These are phyloP conservation scores for Cremastinae sp. DNA, from an alignment of 2,888 invertebrate genomes.

Conservation along the genomic window DNA sequence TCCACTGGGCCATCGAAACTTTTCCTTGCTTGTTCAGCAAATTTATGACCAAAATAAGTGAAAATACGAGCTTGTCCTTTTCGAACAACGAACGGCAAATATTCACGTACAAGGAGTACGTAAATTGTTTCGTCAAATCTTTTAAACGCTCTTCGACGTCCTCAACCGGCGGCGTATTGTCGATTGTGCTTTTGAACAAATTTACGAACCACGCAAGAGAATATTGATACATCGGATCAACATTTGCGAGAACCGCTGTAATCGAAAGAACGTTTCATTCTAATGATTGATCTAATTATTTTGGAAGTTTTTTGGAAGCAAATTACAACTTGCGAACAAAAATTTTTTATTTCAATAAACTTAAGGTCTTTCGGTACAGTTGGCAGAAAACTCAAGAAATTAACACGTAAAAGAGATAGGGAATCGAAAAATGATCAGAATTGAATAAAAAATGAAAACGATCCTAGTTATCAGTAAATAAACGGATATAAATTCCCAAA, in stretches of 20 bases:
- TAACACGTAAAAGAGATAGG: no score
- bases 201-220: conserved; percentile 97
- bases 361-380: no score
- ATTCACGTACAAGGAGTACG: conserved; percentile 94
- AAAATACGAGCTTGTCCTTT: conserved; percentile 96
- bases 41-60: conserved; percentile 88
- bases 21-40: conserved; percentile 84
- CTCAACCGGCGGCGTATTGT: conserved; percentile 91
- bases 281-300: not conserved
- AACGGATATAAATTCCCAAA: no score
- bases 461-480: no score
- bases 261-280: conserved; percentile 18
- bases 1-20: conserved; percentile 87
- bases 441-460: no score
- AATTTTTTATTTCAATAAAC: no score
- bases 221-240: conserved; percentile 99
- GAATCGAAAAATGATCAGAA: no score
- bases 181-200: conserved; percentile 92
- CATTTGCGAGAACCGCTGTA: conserved; percentile 91
- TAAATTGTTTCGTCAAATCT: conserved; percentile 90
- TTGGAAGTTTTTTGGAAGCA: no score
- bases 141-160: conserved; percentile 88
- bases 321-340: no score
- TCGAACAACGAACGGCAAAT: conserved; percentile 97
- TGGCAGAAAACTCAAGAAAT: no score